Base-by-base conservation (phyloP, 2,888 invertebrate species). In the Cerastoderma edule region DNA sequence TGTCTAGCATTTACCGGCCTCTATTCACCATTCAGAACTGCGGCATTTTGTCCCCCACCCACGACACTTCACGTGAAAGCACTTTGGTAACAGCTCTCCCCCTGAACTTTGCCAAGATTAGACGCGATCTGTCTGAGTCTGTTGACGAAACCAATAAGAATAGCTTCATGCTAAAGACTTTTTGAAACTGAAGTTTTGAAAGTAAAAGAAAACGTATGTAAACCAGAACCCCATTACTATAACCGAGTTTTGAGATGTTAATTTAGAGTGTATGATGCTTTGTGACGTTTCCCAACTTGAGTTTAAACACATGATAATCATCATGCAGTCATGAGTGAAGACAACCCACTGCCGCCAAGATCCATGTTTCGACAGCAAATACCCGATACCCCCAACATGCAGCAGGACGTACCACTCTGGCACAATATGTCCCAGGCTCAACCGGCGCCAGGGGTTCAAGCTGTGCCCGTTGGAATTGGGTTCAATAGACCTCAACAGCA, bases 401-500 rank as follows among this genome's bases (percentile, higher is more conserved):
- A 75, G 32, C 78, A 78, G 33, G 79, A 79, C 28, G 57, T 79
- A 6, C 75, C 72, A 28, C 57, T 75, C 5, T 79, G 79, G 79
- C 79, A 72, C 33, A 69, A 72, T 28, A 54, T 78, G 13, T 67
- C 74, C 22, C 78, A 78, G 69, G 44, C 74, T 30, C 79, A 79
- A 27, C 75, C 67, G 33, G 72, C 79, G 19, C 60, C 72, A 28
- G 75, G 75, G 19, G 67, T 79, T 2, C 77, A 77, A 48, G 75
- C 79, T 22, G 35, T 79, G 44, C 75, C 79, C 22, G 75, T 79
- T 57, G 75, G 79, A 6, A 75, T 79, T 35, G 79, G 79, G 19
- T 79, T 72, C 13, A 75, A 54, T 30, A 68, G 79, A 32, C 75
- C 75, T 1, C 79, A 75, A 50, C 76, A 75, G 39, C 70, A 63